These are phyloP conservation scores for Conchocele bisecta DNA, from an alignment of 2,888 invertebrate genomes.

Conservation along the genomic window DNA sequence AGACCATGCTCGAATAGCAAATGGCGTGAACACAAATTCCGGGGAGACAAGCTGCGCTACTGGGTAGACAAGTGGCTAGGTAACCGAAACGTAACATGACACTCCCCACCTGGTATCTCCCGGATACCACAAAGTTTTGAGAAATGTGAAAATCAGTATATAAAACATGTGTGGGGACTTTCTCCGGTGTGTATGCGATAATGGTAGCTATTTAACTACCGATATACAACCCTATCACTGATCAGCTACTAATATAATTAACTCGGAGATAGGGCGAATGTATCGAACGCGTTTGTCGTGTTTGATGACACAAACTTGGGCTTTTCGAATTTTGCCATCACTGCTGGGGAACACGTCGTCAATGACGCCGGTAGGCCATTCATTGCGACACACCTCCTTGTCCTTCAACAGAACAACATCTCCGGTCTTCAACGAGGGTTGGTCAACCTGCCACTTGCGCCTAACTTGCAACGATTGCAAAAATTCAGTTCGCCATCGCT, in stretches of 20 bases:
- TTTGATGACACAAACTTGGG: background rate
- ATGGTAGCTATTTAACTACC: no score
- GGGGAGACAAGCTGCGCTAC: no score
- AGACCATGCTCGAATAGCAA: no score
- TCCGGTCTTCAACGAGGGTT: background rate
- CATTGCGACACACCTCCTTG: conserved; percentile 1
- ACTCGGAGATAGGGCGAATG: background rate
- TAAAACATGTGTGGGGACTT: no score
- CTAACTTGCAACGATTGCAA: conserved; percentile 16
- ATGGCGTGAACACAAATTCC: no score
- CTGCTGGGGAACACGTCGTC: conserved; percentile 3
- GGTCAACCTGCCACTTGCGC: conserved; percentile 30
- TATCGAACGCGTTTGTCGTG: background rate
- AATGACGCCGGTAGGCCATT: conserved; percentile 21
- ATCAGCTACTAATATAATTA: background rate
- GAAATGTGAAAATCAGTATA: no score
- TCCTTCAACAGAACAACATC: conserved; percentile 35
- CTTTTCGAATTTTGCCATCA: conserved; percentile 17
- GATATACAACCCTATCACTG: no score
- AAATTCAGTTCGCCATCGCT: conserved; percentile 33
- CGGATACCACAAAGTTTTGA: no score
- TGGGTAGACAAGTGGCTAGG: no score
- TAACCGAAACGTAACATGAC: no score
- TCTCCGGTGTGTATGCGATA: no score
- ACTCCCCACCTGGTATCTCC: no score